A percentile compares a stretch with the other conserved stretches of the same genome.
phyloP scores from a whole-genome alignment of 2,113 vertebrate genomes.

The Ptyas mucosa region DNA sequence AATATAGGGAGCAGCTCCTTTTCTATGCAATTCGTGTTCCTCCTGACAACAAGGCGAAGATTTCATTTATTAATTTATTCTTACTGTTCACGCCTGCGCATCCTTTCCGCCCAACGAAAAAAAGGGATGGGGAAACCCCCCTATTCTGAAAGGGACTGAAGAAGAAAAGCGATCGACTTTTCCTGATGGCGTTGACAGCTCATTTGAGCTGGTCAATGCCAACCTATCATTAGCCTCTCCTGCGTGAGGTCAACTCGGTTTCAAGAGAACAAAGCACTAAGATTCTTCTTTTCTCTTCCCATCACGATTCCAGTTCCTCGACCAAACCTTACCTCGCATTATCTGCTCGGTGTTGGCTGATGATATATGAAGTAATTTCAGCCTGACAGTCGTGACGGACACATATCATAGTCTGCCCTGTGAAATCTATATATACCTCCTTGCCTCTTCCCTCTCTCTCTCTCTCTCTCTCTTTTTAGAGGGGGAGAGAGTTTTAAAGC shows the following conservation, averaged over 20 bases:
- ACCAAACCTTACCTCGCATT: slow-evolving; percentile 61
- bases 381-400: slow-evolving; percentile 49
- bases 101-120: background rate
- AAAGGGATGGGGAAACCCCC: background rate
- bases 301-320: slow-evolving; percentile 48
- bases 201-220: background rate
- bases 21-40: slow-evolving; percentile 21
- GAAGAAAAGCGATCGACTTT: slow-evolving; percentile 17
- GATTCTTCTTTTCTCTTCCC: slow-evolving; percentile 20
- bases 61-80: background rate
- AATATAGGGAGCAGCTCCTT: slow-evolving; percentile 20
- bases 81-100: background rate
- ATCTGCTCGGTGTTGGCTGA: slow-evolving; percentile 56
- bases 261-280: slow-evolving; percentile 38
- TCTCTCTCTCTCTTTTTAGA: background rate
- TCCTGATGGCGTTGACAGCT: slow-evolving; percentile 21
- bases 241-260: slow-evolving; percentile 28
- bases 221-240: slow-evolving; percentile 42
- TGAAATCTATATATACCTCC: slow-evolving; percentile 36
- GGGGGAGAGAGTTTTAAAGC: slow-evolving; percentile 56
- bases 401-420: slow-evolving; percentile 36
- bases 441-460: background rate
- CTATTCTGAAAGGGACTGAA: background rate
- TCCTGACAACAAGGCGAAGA: slow-evolving; percentile 26
- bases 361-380: slow-evolving; percentile 70